Evolutionary conservation across 2,113 vertebrate genomes (phyloP).

Genomic region (Campylomormyrus numenius): DNA sequence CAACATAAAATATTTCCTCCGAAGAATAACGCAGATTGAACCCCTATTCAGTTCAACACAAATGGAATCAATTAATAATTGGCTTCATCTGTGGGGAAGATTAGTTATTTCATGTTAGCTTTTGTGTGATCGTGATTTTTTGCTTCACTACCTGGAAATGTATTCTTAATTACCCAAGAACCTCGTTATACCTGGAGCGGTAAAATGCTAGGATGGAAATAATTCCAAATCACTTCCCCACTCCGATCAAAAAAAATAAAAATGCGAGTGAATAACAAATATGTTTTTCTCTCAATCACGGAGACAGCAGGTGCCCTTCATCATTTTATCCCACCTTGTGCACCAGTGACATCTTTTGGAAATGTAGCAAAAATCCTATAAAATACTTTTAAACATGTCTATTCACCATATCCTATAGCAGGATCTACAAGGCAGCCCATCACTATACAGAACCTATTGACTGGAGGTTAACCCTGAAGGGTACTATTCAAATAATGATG

Average conservation of each 20-base stretch:
- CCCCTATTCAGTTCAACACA: slow-evolving; percentile 30
- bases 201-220: slow-evolving; percentile 13
- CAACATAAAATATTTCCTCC: slow-evolving; percentile 28
- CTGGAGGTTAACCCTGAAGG: background rate
- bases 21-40: slow-evolving; percentile 30
- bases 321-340: background rate
- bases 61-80: slow-evolving; percentile 38
- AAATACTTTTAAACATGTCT: background rate
- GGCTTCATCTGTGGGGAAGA: slow-evolving; percentile 26
- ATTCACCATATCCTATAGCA: background rate
- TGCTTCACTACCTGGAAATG: slow-evolving; percentile 35
- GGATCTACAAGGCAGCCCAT: background rate
- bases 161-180: slow-evolving; percentile 32
- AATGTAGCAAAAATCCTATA: background rate
- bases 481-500: background rate
- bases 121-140: slow-evolving; percentile 30
- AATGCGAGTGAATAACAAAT: background rate
- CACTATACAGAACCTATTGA: background rate
- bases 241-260: background rate
- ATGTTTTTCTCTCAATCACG: background rate
- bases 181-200: slow-evolving; percentile 26
- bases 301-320: background rate
- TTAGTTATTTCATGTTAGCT: slow-evolving; percentile 36
- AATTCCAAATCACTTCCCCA: slow-evolving; percentile 9
- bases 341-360: background rate